Base-by-base conservation (phyloP, 2,113 vertebrate genomes). In the Dromiciops gliroides region DNA sequence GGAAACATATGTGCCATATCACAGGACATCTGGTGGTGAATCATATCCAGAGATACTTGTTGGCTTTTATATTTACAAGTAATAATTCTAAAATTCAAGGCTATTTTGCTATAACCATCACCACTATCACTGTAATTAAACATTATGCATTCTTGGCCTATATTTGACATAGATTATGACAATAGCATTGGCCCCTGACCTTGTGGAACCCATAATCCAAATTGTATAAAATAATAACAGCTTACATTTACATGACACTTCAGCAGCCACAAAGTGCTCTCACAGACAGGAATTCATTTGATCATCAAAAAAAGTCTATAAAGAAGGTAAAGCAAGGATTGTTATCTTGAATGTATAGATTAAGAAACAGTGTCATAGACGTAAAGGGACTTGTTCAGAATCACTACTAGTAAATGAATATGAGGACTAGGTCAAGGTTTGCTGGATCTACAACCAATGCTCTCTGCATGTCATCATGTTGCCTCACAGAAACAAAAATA, bases 151-250 rank as follows among this genome's bases (percentile, higher is more conserved):
- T 44, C 16, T 83, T 83, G n/a, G 37, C 14, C 67, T 83, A 44
- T 83, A 23, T 23, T 6, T 44, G 67, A 83, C 37, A 75, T 5
- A 83, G 37, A 23, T 83, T 83, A 44, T 83, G 44, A 19, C n/a
- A 44, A 83, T 7, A 88, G n/a, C 19, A 89, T 44, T n/a, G 90
- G 28, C 28, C 94, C 22, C 24, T 60, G 10, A 52, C 44, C 24
- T 94, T 91, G 25, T 56, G n/a, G 49, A 88, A 6, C 11, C 48
- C n/a, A 3, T 12, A 91, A 22, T 3, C 47, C 93, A 90, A 37
- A 50, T 83, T 96, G n/a, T 92, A 51, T 11, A 26, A 93, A 92
- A 75, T 83, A 94, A 75, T 23, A 67, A 75, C 67, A 67, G 2
- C 14, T 75, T 75, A 83, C 44, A 83, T 44, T 83, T 44, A 44